A percentile compares a stretch with the other conserved stretches of the same genome.
Conservation (phyloP, 2,797 vertebrate genomes). For the Chloroceryle inda region DNA sequence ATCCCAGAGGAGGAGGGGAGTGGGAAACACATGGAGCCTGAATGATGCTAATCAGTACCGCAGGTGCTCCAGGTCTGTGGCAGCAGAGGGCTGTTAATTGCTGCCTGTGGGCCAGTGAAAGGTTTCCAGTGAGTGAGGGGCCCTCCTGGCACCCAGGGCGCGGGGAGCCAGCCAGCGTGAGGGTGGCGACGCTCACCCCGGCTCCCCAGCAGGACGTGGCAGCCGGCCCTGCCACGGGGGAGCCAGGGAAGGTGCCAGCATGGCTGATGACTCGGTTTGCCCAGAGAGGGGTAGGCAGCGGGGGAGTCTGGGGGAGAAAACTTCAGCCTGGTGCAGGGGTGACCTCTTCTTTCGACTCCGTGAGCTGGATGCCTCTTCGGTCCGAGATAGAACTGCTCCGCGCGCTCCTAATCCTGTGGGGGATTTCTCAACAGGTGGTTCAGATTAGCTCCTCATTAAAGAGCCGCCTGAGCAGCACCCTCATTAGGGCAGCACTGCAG, state of each 20-base stretch:
- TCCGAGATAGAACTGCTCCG: not conserved
- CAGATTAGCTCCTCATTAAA: conserved; percentile 76
- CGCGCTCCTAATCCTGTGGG: conserved; percentile 14
- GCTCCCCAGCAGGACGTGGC: not conserved
- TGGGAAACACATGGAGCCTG: conserved; percentile 72
- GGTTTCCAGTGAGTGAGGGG: not conserved
- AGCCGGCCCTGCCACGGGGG: not conserved
- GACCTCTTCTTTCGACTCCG: not conserved
- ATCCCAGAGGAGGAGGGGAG: conserved; percentile 54
- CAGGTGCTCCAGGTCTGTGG: conserved; percentile 48
- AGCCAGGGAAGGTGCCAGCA: not conserved
- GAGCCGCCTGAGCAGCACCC: conserved; percentile 26
- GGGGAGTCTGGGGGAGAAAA: not conserved
- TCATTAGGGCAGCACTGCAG: conserved; percentile 27
- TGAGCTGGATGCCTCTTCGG: not conserved
- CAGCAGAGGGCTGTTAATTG: conserved; percentile 63
- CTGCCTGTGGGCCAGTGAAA: conserved; percentile 50
- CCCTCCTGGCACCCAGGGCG: not conserved
- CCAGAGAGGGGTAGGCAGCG: fast-evolving
- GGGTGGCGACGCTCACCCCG: fast-evolving
- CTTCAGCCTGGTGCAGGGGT: not conserved
- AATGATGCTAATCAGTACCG: conserved; percentile 69
- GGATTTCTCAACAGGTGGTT: conserved; percentile 73
- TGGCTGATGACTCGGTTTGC: not conserved
- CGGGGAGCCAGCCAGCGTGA: fast-evolving